Conservation (phyloP, 1,140 invertebrate genomes). For the Vanessa tameamea region DNA sequence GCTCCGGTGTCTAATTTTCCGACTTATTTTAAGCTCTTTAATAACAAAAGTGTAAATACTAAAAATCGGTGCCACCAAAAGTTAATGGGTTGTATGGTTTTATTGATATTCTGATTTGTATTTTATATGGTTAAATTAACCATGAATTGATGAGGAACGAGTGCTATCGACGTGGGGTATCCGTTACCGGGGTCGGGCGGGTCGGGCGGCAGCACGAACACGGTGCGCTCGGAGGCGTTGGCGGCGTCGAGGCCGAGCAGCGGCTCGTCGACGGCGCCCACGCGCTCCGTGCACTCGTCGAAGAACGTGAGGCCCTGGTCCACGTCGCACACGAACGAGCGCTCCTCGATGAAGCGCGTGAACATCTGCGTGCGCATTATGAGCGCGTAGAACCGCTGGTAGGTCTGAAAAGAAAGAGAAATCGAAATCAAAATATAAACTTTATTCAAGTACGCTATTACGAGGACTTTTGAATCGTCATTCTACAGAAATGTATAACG, state of each 20-base stretch:
- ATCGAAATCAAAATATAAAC: no score
- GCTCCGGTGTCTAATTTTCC: no score
- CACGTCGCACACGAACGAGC: constrained; percentile 98
- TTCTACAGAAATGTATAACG: no score
- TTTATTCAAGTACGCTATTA: no score
- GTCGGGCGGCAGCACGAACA: constrained; percentile 98
- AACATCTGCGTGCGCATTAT: constrained; percentile 98
- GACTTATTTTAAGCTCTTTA: no score
- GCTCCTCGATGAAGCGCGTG: constrained; percentile 98
- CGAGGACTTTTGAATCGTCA: no score
- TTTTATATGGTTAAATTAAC: no score
- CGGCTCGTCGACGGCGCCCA: constrained; percentile 85
- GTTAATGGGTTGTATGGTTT: no score
- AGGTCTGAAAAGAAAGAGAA: constrained; percentile 81
- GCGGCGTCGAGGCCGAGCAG: constrained; percentile 87
- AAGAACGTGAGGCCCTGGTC: constrained; percentile 95
- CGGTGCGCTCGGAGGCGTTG: constrained; percentile 89
- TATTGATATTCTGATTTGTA: no score
- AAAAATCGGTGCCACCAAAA: no score
- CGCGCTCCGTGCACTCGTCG: constrained; percentile 96
- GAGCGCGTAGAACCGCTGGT: constrained; percentile 94
- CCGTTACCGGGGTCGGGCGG: constrained; percentile 77
- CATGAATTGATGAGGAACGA: no score
- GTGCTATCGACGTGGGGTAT: not conserved
- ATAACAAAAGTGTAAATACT: no score